phyloP scores from a whole-genome alignment of 2,113 vertebrate species.

The Halichoeres trimaculatus region DNA sequence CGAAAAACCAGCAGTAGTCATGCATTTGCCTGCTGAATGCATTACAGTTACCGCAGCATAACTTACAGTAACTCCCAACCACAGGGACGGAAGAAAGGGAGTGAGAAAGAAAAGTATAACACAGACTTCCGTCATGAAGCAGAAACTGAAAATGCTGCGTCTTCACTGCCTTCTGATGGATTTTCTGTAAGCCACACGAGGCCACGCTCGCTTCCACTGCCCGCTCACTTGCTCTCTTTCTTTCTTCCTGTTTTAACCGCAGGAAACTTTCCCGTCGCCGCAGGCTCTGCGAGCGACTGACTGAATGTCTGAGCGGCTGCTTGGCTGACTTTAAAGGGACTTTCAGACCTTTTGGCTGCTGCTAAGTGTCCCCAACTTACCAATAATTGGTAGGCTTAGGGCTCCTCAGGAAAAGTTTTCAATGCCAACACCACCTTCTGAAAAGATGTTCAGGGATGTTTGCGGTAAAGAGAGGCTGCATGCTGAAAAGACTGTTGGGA shows the following conservation, averaged over 20 bases:
- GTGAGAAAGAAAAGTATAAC: no score
- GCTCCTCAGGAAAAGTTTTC: slow-evolving; percentile 33
- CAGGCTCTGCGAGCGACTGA: slow-evolving; percentile 45
- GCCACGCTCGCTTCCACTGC: slow-evolving; percentile 41
- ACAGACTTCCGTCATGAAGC: not conserved
- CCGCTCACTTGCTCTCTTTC: slow-evolving; percentile 17
- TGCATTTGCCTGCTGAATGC: not conserved
- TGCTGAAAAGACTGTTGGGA: slow-evolving; percentile 14
- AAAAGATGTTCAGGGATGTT: slow-evolving; percentile 55
- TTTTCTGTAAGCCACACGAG: slow-evolving; percentile 48
- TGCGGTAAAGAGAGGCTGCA: slow-evolving; percentile 39
- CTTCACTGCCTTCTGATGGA: slow-evolving; percentile 31
- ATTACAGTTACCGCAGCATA: slow-evolving; percentile 12
- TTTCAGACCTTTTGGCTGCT: slow-evolving; percentile 57
- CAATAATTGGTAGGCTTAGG: slow-evolving; percentile 66
- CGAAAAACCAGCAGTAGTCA: slow-evolving; percentile 1
- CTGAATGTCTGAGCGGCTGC: slow-evolving; percentile 65
- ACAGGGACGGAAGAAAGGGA: no score
- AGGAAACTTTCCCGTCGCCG: slow-evolving; percentile 56
- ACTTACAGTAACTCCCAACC: not conserved
- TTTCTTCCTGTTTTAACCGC: slow-evolving; percentile 65
- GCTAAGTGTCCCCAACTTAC: slow-evolving; percentile 56
- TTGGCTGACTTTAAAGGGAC: slow-evolving; percentile 64
- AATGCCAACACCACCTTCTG: slow-evolving; percentile 23
- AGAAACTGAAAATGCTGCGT: slow-evolving; percentile 31